Evolutionary conservation across 2,113 vertebrate species (phyloP).

Genomic region (Brachyistius frenatus): DNA sequence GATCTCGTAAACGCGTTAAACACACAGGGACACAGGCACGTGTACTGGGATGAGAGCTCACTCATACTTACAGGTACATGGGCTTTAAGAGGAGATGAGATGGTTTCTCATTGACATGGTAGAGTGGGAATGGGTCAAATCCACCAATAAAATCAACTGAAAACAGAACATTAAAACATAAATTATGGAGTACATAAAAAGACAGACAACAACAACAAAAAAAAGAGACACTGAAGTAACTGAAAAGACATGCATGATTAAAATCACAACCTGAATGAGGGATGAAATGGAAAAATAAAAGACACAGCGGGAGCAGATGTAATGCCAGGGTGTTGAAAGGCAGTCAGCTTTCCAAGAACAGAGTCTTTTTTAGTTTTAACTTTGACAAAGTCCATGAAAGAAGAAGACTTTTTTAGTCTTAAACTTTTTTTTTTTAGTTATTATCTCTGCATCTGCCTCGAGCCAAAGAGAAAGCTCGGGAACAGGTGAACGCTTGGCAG

Average conservation of each 20-base stretch:
- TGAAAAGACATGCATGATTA: constrained; percentile 13
- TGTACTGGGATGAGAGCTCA: constrained; percentile 36
- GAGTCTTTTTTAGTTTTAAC: constrained; percentile 14
- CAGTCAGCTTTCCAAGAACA: constrained; percentile 1
- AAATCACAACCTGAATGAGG: constrained; percentile 9
- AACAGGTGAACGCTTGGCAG: constrained; percentile 67
- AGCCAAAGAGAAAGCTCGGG: constrained; percentile 37
- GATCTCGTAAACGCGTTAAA: constrained; percentile 2
- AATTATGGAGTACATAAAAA: constrained; percentile 71
- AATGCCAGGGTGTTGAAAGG: not conserved
- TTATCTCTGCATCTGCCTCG: constrained; percentile 40
- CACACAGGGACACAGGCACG: constrained; percentile 16
- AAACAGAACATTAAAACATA: constrained; percentile 81
- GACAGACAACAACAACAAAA: constrained; percentile 34
- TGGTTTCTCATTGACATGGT: constrained; percentile 96
- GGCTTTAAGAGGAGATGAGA: constrained; percentile 93
- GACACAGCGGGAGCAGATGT: constrained; percentile 14
- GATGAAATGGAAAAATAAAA: constrained; percentile 43
- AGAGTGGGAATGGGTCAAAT: constrained; percentile 96
- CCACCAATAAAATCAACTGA: constrained; percentile 99
- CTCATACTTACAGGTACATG: constrained; percentile 91
- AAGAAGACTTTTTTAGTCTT: not conserved
- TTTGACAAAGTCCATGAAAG: constrained; percentile 14
- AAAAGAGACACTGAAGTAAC: constrained; percentile 6
- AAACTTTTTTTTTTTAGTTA: constrained; percentile 41